Conservation (phyloP, 2,113 vertebrate genomes). For the Dasypus novemcinctus region DNA sequence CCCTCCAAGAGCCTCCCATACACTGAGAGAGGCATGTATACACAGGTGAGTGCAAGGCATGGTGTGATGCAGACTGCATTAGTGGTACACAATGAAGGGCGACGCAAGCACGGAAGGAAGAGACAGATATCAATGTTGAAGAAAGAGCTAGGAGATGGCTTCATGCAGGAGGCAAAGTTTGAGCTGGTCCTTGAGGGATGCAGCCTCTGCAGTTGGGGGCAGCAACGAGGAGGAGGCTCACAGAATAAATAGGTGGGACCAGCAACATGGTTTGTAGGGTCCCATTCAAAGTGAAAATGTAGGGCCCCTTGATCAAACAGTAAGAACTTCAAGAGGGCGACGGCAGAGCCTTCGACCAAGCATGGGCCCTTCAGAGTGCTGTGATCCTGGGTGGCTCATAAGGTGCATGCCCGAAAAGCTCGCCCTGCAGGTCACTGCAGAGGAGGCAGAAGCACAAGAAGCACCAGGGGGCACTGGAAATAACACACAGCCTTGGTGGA, state of each 20-base stretch:
- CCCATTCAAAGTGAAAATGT: not conserved
- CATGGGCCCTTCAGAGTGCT: rapidly evolving
- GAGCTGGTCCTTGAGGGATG: not conserved
- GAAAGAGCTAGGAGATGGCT: not conserved
- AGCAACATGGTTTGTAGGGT: not conserved
- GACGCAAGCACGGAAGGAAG: not conserved
- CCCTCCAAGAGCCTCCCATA: not conserved
- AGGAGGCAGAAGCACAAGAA: not conserved
- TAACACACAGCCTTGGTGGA: too few species aligned
- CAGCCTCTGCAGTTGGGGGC: not conserved
- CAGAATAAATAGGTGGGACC: not conserved
- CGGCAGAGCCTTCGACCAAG: not conserved
- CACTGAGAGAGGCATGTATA: not conserved
- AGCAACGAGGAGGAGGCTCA: not conserved
- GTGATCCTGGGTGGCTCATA: not conserved
- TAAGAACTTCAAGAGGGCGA: not conserved
- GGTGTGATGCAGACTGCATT: not conserved
- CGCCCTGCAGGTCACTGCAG: not conserved
- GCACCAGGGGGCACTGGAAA: rapidly evolving
- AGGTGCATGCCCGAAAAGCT: rapidly evolving
- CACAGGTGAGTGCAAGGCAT: rapidly evolving
- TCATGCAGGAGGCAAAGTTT: not conserved
- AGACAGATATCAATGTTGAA: not conserved
- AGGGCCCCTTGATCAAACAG: not conserved
- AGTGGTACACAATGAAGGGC: not conserved